Base-by-base conservation (phyloP, 2,113 vertebrate genomes). In the Poecile atricapillus region DNA sequence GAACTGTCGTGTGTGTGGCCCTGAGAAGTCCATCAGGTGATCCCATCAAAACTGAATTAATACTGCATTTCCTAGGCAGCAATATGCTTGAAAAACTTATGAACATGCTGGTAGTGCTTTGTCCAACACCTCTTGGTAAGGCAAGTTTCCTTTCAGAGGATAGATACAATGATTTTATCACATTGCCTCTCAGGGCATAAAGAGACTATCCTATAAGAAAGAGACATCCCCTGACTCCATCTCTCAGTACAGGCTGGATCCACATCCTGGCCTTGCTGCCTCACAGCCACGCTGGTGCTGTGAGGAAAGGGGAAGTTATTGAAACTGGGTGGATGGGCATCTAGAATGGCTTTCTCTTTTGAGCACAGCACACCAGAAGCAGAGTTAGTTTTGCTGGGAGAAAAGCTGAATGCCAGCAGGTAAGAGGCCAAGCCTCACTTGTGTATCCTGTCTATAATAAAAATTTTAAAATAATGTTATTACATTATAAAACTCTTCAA, bases 1-100 rank as follows among this genome's bases (percentile, higher is more conserved):
- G 7, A 6, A n/a, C 16, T 65, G 16, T 23, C 1, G 0, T 37
- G 5, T 6, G 1, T 50, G 9, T 10, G 7, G 11, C 30, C 20
- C 22, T 2, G 4, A 78, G 69, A 81, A 43, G 47, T 60, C 25
- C 35, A 60, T 0, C 25, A 41, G 19, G 25, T 62, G 9, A 91
- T 2, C 1, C n/a, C 24, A 27, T 47, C 25, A 52, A 75, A 84
- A 63, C 23, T 35, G 53, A 82, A 62, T 43, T 43, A 82, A 52
- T 10, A 41, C 5, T 68, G 33, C 9, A 4, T 91, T 82, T 84
- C 20, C 24, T 59, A 44, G 35, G 35, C 23, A 82, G 30, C 12
- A 67, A 33, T 33, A 52, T 35, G 21, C 19, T 46, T 68, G 44
- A 59, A 87, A 47, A 50, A 7, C 19, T 46, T 81, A 52, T 50